Conservation (phyloP, 53 echinoderm and acorn worm genomes). For the Hippasteria phrygiana region DNA sequence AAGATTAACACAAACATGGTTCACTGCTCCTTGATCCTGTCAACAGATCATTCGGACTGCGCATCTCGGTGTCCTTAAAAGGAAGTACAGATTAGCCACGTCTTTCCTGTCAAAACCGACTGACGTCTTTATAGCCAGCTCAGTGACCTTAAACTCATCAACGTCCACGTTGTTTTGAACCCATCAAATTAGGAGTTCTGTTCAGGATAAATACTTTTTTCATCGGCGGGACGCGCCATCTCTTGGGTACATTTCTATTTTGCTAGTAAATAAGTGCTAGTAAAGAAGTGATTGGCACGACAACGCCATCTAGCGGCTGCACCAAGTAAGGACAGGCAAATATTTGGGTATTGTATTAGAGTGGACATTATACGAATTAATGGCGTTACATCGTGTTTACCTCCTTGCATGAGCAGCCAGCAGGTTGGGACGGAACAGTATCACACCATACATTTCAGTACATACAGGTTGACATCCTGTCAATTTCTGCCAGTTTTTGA, state of each 20-base stretch:
- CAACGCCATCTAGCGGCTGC: too few species aligned
- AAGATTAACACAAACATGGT: not conserved
- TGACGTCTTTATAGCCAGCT: not conserved
- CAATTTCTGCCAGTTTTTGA: too few species aligned
- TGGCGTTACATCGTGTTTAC: too few species aligned
- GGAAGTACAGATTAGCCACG: conserved; percentile 1
- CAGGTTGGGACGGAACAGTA: too few species aligned
- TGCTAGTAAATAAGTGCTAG: not conserved
- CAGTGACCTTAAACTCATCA: not conserved
- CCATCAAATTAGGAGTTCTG: not conserved
- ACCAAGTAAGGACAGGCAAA: too few species aligned
- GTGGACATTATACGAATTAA: too few species aligned
- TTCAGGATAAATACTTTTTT: not conserved
- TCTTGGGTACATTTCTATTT: not conserved
- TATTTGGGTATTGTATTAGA: too few species aligned
- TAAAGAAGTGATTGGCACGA: too few species aligned
- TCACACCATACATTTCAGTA: too few species aligned
- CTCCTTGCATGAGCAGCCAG: too few species aligned
- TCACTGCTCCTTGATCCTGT: not conserved
- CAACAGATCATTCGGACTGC: not conserved
- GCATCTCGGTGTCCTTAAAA: not conserved
- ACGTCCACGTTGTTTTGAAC: not conserved
- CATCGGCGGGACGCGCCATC: not conserved
- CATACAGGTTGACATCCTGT: too few species aligned
- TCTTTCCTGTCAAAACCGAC: not conserved